These are phyloP conservation scores for Drosophila demipolita DNA, from an alignment of 2,888 invertebrate genomes.

Conservation along the genomic window DNA sequence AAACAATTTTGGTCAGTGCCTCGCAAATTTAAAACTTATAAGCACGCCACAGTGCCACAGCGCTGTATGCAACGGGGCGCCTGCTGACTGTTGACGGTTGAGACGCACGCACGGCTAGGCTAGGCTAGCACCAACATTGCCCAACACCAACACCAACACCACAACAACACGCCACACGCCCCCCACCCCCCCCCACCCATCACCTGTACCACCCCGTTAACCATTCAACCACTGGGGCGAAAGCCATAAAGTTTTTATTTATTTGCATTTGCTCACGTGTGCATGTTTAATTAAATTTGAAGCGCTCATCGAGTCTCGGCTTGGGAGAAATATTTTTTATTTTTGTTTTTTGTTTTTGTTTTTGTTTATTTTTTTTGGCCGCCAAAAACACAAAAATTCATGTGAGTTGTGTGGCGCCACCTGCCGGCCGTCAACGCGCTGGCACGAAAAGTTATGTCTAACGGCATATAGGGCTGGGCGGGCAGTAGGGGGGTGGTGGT, in stretches of 20 bases:
- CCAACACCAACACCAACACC: conserved; percentile 2
- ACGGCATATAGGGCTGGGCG: conserved; percentile 31
- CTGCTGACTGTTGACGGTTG: conserved; percentile 57
- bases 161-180: no score
- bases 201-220: background rate
- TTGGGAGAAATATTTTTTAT: conserved; percentile 47
- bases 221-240: conserved; percentile 44
- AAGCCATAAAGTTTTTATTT: conserved; percentile 81
- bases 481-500: background rate
- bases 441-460: conserved; percentile 72
- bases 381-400: conserved; percentile 54
- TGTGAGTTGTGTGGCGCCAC: conserved; percentile 50
- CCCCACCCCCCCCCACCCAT: background rate
- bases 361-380: conserved; percentile 29
- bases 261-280: conserved; percentile 82
- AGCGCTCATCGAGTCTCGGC: conserved; percentile 60
- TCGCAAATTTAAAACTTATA: conserved; percentile 76
- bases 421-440: conserved; percentile 31
- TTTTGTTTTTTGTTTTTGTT: background rate
- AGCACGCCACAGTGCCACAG: conserved; percentile 61
- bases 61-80: conserved; percentile 35
- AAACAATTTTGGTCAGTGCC: conserved; percentile 50
- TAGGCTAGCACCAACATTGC: conserved; percentile 21
- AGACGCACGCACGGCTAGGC: conserved; percentile 69
- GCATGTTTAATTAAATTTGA: conserved; percentile 82